Evolutionary conservation across 2,113 vertebrate genomes (phyloP), one percentile per base, ranked within the genome.

Genomic region (Siniperca knerii): DNA sequence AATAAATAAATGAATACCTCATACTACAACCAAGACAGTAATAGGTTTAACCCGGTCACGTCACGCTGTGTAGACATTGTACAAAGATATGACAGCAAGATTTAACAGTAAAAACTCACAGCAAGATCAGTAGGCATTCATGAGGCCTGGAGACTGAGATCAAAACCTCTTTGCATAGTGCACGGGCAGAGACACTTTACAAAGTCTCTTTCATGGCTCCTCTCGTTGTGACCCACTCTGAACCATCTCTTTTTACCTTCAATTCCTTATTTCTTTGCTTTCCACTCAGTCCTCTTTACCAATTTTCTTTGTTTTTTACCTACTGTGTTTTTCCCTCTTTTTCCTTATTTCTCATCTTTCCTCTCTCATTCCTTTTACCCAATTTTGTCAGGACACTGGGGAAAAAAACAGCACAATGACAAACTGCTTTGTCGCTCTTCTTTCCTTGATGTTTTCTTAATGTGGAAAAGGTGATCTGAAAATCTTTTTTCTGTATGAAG

Each of bases 161-260:
- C 84, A 85, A 90, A 92, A 75, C 83, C 66, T 77, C 46, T 42
- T 74, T 75, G 65, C 80, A 78, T 35, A 82, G 55, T 66, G 46
- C 60, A 67, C 44, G 52, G 60, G 80, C 77, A 81, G 73, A 69
- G 62, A 54, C 1, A 9, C 79, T 65, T 90, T 60, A 82, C 44
- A 82, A 50, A 89, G 77, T 85, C 85, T 89, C 79, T 86, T 89
- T 92, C 84, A 89, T 86, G 84, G 61, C 61, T 92, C 35, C 46
- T 85, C 52, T 85, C 4, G 29, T 46, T 60, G 50, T 79, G 80
- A 81, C 79, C 75, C 57, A 50, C 61, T 62, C 76, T 62, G 66
- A 86, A 67, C 55, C 6, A 2, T 62, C 50, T 77, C 20, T 73
- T 82, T 82, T 81, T 46, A 48, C 58, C n/a, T 71, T 61, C 48